Evolutionary conservation across 1,140 invertebrate genomes (phyloP).

Genomic region (Drosophila kanapiae): DNA sequence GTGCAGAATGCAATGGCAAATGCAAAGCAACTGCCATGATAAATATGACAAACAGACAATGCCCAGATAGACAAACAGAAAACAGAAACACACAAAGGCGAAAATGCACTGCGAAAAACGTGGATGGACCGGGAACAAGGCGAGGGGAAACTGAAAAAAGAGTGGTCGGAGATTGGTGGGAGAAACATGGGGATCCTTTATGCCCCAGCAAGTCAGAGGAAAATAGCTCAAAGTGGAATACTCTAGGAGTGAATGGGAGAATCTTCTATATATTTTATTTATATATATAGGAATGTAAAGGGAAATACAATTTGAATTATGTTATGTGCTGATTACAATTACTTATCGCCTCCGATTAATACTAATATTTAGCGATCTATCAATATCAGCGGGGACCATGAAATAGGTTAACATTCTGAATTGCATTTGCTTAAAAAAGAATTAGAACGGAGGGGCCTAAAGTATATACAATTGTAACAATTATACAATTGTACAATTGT

Average conservation of each 20-base stretch:
- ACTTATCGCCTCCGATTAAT: too few species aligned
- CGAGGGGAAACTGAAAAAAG: constrained; percentile 14
- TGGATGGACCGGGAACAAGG: background rate
- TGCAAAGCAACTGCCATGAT: constrained; percentile 79
- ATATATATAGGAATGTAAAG: too few species aligned
- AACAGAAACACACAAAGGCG: constrained; percentile 42
- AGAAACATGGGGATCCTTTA: background rate
- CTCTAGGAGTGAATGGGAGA: background rate
- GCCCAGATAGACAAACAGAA: constrained; percentile 57
- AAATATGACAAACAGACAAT: constrained; percentile 79
- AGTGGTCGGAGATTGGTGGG: constrained; percentile 8
- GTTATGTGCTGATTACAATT: too few species aligned
- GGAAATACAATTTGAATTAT: too few species aligned
- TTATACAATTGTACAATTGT: too few species aligned
- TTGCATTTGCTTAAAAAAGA: too few species aligned
- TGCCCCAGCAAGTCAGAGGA: background rate
- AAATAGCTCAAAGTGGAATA: background rate
- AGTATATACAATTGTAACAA: too few species aligned
- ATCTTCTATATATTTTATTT: too few species aligned
- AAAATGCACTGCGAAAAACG: constrained; percentile 71
- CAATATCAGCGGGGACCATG: too few species aligned
- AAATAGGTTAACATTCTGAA: too few species aligned
- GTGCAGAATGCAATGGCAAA: constrained; percentile 68
- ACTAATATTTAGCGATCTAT: too few species aligned
- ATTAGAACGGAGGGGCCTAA: too few species aligned